Evolutionary conservation across 2,888 invertebrate species (phyloP), one percentile per base, ranked within the genome.

Genomic region (Orchestes rusci): DNA sequence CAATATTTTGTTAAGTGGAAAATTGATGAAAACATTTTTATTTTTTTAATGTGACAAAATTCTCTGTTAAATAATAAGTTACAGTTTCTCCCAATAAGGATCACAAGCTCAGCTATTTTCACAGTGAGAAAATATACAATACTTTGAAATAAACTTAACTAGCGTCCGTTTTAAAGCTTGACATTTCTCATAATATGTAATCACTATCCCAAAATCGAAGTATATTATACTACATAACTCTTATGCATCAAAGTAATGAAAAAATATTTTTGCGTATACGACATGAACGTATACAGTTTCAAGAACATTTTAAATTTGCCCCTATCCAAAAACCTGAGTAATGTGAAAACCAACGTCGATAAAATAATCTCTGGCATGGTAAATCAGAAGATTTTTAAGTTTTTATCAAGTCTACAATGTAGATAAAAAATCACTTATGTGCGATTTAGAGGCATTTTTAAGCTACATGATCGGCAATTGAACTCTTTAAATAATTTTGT

Each of bases 11-110:
- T 61, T 60, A 42, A 38, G 45, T 47, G 40, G n/a, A 62, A 61
- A 60, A 61, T 56, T 61, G 64, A 65, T 63, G 64, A 64, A 64
- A 64, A 63, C 60, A 59, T 59, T 56, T 57, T 56, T 58, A 62
- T 58, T 59, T 41, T 41, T 32, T 42, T 35, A 32, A 20, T 40
- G 13, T 27, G 16, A n/a, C n/a, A 34, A 16, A 34, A 34, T 34
- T 10, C 16, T 34, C 16, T 23, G 15, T n/a, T 27, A 35, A 39
- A 37, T 58, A 53, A 62, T 63, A 64, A 63, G n/a, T 62, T 63
- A 65, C 61, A 60, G 56, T 56, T 58, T 56, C 47, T 52, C 54
- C 50, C 45, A 40, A 27, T 48, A 23, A 23, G 43, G 31, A 59
- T 57, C 58, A 57, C 58, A 57, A 56, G 56, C 57, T 54, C 32